Base-by-base conservation (phyloP, 2,113 vertebrate genomes). In the Aegithalos caudatus region DNA sequence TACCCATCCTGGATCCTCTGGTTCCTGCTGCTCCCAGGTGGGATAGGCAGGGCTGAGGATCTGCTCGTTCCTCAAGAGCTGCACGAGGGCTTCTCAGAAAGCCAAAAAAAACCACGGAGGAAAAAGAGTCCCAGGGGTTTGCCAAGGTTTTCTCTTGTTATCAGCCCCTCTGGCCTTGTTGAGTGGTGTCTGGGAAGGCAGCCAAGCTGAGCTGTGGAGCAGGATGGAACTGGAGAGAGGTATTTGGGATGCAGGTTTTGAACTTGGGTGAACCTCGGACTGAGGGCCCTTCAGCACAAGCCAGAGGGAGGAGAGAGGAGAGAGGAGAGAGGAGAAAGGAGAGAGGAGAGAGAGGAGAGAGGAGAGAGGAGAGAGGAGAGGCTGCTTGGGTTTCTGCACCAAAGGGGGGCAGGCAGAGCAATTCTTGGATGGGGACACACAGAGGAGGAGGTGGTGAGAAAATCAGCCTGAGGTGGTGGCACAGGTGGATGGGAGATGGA, bases 181-280 rank as follows among this genome's bases (percentile, higher is more conserved):
- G 94, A 92, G 90, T 67, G 92, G 70, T 93, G 66, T 77, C 88
- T 90, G 95, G 96, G 94, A 85, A 81, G 53, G 9, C 65, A 54
- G 96, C 95, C 92, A 94, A 96, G 81, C 14, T 4, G 74, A 33
- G 81, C 54, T 37, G 64, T 10, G 62, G 35, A 12, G 14, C 14
- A 13, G 44, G 82, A 69, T 91, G 78, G 74, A 82, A 56, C 51
- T 28, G 28, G 44, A 1, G 58, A 78, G 48, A 88, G 73, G n/a
- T 16, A 81, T 81, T 84, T 94, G 83, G 86, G 69, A 66, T 78
- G 56, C 33, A 61, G 62, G 79, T 40, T 94, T 79, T 88, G 95
- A 94, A 92, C 92, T 88, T 17, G 79, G 27, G 60, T 94, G 86
- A 94, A 86, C 91, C 83, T 92, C 24, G 1, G 58, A 48, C 78